These are phyloP conservation scores for Troilus luridus DNA, from an alignment of 2,888 invertebrate species.

Conservation along the genomic window DNA sequence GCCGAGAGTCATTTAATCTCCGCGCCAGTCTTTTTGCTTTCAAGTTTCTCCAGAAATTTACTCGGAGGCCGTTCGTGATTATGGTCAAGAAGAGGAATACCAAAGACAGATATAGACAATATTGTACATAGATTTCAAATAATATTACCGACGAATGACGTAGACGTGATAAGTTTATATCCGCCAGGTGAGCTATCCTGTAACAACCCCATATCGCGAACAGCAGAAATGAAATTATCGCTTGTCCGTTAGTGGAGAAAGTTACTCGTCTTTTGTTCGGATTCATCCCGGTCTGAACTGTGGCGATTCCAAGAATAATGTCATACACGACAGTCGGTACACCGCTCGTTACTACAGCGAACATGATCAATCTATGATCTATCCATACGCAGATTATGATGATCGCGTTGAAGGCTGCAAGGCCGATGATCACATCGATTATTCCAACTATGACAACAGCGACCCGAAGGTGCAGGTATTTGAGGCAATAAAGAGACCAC, in stretches of 20 bases:
- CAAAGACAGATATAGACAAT: neutral
- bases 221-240: neutral
- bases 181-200: neutral
- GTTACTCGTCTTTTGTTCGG: neutral
- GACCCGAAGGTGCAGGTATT: neutral
- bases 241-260: neutral
- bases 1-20: fast-evolving
- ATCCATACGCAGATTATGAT: neutral
- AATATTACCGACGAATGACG: neutral
- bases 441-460: neutral
- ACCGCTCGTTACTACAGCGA: neutral
- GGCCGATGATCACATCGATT: neutral
- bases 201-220: neutral
- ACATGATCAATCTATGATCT: neutral
- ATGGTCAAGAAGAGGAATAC: neutral
- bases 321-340: neutral
- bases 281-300: neutral
- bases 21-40: neutral
- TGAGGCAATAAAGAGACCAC: neutral
- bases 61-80: neutral
- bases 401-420: neutral
- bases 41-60: neutral
- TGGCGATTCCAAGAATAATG: neutral
- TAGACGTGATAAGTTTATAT: neutral
- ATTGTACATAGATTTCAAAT: neutral